phyloP scores from a whole-genome alignment of 2,888 invertebrate species.

The Torymus texanus region DNA sequence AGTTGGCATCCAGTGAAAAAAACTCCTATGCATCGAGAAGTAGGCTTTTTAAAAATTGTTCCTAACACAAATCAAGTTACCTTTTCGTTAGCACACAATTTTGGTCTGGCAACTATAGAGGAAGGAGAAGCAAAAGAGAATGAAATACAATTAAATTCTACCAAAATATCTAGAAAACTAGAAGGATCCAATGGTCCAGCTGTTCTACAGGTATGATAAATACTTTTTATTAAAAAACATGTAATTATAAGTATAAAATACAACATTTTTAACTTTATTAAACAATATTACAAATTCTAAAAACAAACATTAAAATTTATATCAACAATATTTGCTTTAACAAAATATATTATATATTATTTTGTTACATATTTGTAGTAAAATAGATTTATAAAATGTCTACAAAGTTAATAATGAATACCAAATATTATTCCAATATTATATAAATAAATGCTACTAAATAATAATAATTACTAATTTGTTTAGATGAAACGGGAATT shows the following conservation, averaged over 20 bases:
- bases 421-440: too few species aligned
- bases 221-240: not conserved
- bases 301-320: too few species aligned
- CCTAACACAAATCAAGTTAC: slow-evolving; percentile 77
- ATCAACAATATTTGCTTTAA: too few species aligned
- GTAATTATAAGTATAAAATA: not conserved
- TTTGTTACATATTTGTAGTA: too few species aligned
- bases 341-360: too few species aligned
- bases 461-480: not conserved
- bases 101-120: slow-evolving; percentile 79
- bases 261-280: too few species aligned
- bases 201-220: slow-evolving; percentile 72
- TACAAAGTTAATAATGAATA: too few species aligned
- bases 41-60: slow-evolving; percentile 79
- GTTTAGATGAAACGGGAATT: slow-evolving; percentile 74
- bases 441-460: too few species aligned
- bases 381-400: too few species aligned
- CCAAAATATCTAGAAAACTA: slow-evolving; percentile 76
- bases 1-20: slow-evolving; percentile 77
- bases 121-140: slow-evolving; percentile 76
- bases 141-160: slow-evolving; percentile 75
- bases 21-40: slow-evolving; percentile 80
- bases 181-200: slow-evolving; percentile 77
- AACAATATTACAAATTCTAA: too few species aligned
- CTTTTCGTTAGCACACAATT: slow-evolving; percentile 80